Evolutionary conservation across 2,888 invertebrate genomes (phyloP).

Genomic region (Rhodophaea formosa): DNA sequence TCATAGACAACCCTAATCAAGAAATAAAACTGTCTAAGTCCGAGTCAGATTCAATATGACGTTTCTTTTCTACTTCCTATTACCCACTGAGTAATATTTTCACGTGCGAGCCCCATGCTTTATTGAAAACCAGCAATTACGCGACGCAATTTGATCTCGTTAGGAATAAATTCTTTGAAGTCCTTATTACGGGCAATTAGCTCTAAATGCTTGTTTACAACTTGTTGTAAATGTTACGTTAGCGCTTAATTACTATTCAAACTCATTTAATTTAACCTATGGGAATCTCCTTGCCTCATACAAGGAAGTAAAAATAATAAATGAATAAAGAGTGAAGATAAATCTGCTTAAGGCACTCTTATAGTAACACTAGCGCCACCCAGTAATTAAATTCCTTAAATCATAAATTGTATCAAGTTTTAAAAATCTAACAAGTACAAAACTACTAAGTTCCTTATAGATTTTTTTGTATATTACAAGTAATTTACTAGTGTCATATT

Average conservation of each 20-base stretch:
- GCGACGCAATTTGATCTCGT: conserved; percentile 38
- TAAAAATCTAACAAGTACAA: too few species aligned
- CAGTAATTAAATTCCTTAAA: too few species aligned
- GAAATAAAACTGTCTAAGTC: too few species aligned
- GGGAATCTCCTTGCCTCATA: conserved; percentile 3
- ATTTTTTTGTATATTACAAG: too few species aligned
- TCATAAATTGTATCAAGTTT: too few species aligned
- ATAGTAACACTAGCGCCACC: too few species aligned
- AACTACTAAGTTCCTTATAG: too few species aligned
- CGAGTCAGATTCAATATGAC: too few species aligned
- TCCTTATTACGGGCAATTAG: conserved; percentile 32
- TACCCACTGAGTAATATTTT: conserved; percentile 1
- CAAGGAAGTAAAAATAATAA: not conserved
- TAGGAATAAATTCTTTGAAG: conserved; percentile 35
- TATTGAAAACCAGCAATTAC: conserved; percentile 28
- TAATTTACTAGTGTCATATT: too few species aligned
- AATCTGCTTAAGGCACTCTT: too few species aligned
- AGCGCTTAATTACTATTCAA: conserved; percentile 11
- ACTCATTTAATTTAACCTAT: conserved; percentile 11
- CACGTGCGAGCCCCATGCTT: not conserved
- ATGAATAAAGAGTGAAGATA: too few species aligned
- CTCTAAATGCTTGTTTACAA: conserved; percentile 41
- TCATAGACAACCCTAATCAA: too few species aligned
- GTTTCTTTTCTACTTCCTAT: not conserved
- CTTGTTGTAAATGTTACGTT: conserved; percentile 25